Evolutionary conservation across 2,797 vertebrate species (phyloP), one percentile per base, ranked within the genome.

Genomic region (Sparus aurata): DNA sequence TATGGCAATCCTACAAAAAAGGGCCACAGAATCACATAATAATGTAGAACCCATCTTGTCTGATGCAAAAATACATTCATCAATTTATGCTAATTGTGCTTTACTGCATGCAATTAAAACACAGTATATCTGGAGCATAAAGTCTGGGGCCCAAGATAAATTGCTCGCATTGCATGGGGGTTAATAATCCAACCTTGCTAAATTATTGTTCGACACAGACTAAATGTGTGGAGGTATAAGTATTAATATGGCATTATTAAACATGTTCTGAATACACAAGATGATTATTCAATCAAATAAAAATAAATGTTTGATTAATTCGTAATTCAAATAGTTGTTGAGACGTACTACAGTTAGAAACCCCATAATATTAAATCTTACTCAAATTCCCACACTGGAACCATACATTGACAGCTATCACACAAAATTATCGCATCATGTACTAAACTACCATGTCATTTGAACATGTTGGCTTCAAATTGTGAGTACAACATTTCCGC

Each of bases 401-500:
- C 17, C 12, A 34, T 16, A 69, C 4, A 12, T 41, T 38, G 10
- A 12, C 53, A 50, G 0, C 2, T 12, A 25, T 63, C 30, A 22
- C 6, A 63, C 49, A 41, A 13, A 53, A 60, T 50, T 8, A 34
- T 10, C 3, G 0, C 22, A 34, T 53, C 2, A 57, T 30, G 47
- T 49, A 12, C 7, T 43, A 1, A 25, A 12, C 7, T 17, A 20
- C 18, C 18, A 1, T 2, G 1, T 9, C 2, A 13, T 25, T 70
- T 22, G 47, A 38, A 15, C 11, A 46, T 30, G 3, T 46, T 57
- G 27, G 15, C 20, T 22, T 12, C 0, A 7, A 9, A 0, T 0
- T 20, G 5, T 12, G 4, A 22, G 71, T 2, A 0, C 5, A n/a
- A 43, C 38, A 22, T 18, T 68, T 82, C 77, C 68, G 0, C 0